Base-by-base conservation (phyloP, 2,888 invertebrate species). In the Drosophila greeni region DNA sequence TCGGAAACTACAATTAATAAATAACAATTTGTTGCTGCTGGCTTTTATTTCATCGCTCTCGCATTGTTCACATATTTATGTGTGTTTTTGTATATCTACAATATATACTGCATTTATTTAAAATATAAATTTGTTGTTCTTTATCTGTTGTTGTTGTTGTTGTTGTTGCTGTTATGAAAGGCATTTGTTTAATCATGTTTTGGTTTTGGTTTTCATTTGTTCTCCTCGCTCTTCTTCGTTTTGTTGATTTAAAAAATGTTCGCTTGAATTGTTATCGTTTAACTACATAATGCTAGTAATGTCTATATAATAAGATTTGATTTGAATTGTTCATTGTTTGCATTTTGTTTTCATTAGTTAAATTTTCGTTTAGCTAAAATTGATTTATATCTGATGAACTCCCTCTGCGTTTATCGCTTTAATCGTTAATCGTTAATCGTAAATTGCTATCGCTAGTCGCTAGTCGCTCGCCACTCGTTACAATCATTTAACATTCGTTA, bases 291-390 rank as follows among this genome's bases (percentile, higher is more conserved):
- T 72, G 70, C 69, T 73, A 75, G 70, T 79, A 80, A 83, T 80
- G 58, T 70, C 49, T 77, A 70, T 77, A 64, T 72, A 61, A 82
- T 75, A 78, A 84, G 75, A 84, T 84, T 79, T 75, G 79, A 79
- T 79, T 70, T 66, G 78, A 83, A 82, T 82, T 84, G 58, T 74
- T 82, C 65, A 53, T 74, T 52, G 47, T 64, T 62, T 42, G 33
- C 47, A 36, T 24, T 45, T 39, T 31, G 23, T 65, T 45, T 43
- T 61, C 56, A 23, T 40, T 31, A 26, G 34, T 54, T 33, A 33
- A 16, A 26, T 24, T 60, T 49, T 54, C 24, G 23, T 64, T 70
- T 79, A 73, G 75, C 79, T 82, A 74, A 72, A 80, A 68, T 53
- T 69, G 69, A 59, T 68, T 55, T 48, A 56, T 57, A 56, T 57